Evolutionary conservation across 2,113 vertebrate genomes (phyloP).

Genomic region (Phrynosoma blainvillii): DNA sequence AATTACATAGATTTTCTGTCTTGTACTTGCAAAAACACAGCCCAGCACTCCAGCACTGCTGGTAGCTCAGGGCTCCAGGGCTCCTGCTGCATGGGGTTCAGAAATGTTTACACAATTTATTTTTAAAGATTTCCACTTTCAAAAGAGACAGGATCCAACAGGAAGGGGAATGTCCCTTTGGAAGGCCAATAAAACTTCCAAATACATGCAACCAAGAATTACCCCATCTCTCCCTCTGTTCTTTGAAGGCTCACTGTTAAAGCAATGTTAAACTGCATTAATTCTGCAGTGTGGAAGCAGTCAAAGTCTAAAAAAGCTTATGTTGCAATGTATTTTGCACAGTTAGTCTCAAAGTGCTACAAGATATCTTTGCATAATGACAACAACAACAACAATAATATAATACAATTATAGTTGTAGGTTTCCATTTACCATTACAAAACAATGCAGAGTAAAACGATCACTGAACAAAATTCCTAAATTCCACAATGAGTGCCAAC

Average conservation of each 20-base stretch:
- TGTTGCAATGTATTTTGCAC: too few species aligned
- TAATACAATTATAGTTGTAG: too few species aligned
- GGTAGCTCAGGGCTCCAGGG: conserved; percentile 88
- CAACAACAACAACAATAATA: too few species aligned
- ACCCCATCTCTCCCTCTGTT: not conserved
- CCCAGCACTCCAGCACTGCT: conserved; percentile 87
- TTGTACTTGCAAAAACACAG: conserved; percentile 98
- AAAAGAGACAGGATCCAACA: conserved; percentile 33
- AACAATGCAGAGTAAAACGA: too few species aligned
- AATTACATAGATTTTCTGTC: conserved; percentile 99
- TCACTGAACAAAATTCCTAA: too few species aligned
- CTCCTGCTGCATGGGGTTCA: conserved; percentile 80
- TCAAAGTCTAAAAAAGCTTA: too few species aligned
- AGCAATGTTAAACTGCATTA: too few species aligned
- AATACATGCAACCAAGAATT: not conserved
- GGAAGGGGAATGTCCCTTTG: conserved; percentile 28
- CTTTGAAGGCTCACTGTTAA: not conserved
- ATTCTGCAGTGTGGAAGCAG: too few species aligned
- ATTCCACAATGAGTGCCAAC: too few species aligned
- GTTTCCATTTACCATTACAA: not conserved
- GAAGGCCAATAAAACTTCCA: conserved; percentile 13
- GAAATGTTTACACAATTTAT: conserved; percentile 78
- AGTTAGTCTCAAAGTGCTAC: too few species aligned
- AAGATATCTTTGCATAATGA: too few species aligned
- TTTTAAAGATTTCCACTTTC: conserved; percentile 71